Evolutionary conservation across 2,888 invertebrate species (phyloP).

Genomic region (Buathra laborator): DNA sequence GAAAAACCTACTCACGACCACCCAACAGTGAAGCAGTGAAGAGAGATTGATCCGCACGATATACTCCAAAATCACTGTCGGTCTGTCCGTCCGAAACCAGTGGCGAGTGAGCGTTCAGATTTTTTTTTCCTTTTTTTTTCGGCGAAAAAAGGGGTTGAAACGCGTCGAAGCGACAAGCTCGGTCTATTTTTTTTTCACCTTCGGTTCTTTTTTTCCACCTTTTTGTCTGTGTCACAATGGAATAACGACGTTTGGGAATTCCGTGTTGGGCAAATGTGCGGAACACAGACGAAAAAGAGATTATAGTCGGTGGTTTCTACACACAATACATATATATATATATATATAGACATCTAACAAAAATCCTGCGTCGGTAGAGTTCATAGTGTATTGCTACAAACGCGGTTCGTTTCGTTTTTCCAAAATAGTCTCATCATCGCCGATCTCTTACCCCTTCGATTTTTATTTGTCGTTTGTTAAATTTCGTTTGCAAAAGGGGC

Average conservation of each 20-base stretch:
- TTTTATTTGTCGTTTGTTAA: slow-evolving; percentile 55
- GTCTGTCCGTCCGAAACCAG: slow-evolving; percentile 5
- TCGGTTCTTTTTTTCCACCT: slow-evolving; percentile 4
- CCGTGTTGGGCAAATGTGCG: slow-evolving; percentile 41
- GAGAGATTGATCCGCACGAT: slow-evolving; percentile 41
- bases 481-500: slow-evolving; percentile 20
- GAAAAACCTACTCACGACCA: slow-evolving; percentile 56
- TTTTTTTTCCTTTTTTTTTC: slow-evolving; percentile 49
- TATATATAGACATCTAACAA: not conserved
- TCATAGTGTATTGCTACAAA: not conserved
- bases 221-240: slow-evolving; percentile 24
- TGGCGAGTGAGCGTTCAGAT: slow-evolving; percentile 61
- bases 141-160: slow-evolving; percentile 59
- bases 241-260: slow-evolving; percentile 36
- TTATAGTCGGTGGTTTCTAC: slow-evolving; percentile 45
- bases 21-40: slow-evolving; percentile 23
- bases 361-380: slow-evolving; percentile 14
- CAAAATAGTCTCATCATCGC: slow-evolving; percentile 59
- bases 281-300: slow-evolving; percentile 48
- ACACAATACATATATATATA: not conserved
- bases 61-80: slow-evolving; percentile 33
- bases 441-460: slow-evolving; percentile 53
- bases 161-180: slow-evolving; percentile 34
- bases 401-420: slow-evolving; percentile 52
- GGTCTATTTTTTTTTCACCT: slow-evolving; percentile 48